Evolutionary conservation across 1,140 invertebrate genomes (phyloP).

Genomic region (Geopemphigus sp.): DNA sequence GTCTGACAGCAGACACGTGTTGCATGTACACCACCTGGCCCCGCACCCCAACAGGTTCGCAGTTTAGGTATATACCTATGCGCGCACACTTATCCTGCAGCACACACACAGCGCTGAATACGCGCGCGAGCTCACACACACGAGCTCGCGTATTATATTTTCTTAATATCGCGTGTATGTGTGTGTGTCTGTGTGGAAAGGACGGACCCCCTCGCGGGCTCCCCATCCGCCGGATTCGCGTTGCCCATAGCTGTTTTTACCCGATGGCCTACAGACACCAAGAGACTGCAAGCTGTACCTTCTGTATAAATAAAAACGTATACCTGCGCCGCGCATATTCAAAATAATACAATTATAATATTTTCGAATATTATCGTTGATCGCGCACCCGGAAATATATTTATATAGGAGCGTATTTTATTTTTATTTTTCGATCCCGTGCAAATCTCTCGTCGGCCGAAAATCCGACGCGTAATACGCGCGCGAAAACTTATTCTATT

Average conservation of each 20-base stretch:
- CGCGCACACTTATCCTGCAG: constrained; percentile 18
- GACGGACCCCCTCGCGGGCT: constrained; percentile 14
- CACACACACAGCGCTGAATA: neutral
- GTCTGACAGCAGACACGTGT: constrained; percentile 49
- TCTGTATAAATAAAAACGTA: neutral
- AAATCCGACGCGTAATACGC: neutral
- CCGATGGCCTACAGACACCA: constrained; percentile 24
- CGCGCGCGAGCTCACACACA: neutral
- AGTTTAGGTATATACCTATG: constrained; percentile 29
- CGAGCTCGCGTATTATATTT: neutral
- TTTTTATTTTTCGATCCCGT: neutral
- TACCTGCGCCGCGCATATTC: neutral
- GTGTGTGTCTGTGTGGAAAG: neutral
- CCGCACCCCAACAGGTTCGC: constrained; percentile 49
- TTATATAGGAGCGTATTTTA: neutral
- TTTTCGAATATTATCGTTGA: constrained; percentile 29
- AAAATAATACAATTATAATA: neutral
- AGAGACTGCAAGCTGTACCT: constrained; percentile 1
- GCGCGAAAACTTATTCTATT: too few species aligned
- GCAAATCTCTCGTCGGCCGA: neutral
- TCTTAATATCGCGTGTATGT: neutral
- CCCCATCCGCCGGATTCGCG: neutral
- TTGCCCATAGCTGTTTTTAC: neutral
- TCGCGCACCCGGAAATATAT: neutral
- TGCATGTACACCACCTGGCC: constrained; percentile 42